Percentiles rank a stretch among this genome's conserved stretches.
phyloP scores from a whole-genome alignment of 2,888 invertebrate species.

The Shargacucullia verbasci region DNA sequence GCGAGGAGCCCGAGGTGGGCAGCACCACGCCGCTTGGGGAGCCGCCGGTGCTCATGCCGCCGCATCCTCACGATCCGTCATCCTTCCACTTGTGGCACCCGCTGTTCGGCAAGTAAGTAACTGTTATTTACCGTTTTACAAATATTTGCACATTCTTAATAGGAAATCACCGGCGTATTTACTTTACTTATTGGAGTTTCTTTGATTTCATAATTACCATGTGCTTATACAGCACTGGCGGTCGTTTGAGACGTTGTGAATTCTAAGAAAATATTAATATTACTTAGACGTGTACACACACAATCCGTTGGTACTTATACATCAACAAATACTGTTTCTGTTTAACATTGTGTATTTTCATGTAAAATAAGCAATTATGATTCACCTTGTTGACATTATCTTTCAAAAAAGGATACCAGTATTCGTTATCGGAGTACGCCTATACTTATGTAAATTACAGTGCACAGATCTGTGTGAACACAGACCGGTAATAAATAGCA shows the following conservation, averaged over 20 bases:
- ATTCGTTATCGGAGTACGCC: conserved; percentile 16
- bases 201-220: conserved; percentile 47
- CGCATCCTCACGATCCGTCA: conserved; percentile 85
- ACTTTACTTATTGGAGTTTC: conserved; percentile 36
- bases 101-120: conserved; percentile 94
- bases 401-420: conserved; percentile 2
- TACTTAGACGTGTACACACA: conserved; percentile 5
- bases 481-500: conserved; percentile 15
- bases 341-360: background rate
- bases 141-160: conserved; percentile 47
- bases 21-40: conserved; percentile 90
- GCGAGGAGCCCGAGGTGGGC: conserved; percentile 90
- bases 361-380: too few relatives aligned
- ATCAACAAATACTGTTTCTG: background rate
- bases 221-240: conserved; percentile 15
- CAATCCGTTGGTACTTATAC: background rate
- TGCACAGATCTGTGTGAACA: too few relatives aligned
- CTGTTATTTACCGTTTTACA: conserved; percentile 42
- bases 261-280: conserved; percentile 32
- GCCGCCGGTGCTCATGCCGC: conserved; percentile 72
- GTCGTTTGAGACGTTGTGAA: conserved; percentile 33
- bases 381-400: conserved; percentile 5
- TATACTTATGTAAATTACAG: conserved; percentile 24
- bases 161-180: conserved; percentile 42
- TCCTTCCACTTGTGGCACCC: conserved; percentile 95